These are phyloP conservation scores for Crambe crambe DNA, from an alignment of 37 sponge, comb jelly and placozoan genomes.

Conservation along the genomic window DNA sequence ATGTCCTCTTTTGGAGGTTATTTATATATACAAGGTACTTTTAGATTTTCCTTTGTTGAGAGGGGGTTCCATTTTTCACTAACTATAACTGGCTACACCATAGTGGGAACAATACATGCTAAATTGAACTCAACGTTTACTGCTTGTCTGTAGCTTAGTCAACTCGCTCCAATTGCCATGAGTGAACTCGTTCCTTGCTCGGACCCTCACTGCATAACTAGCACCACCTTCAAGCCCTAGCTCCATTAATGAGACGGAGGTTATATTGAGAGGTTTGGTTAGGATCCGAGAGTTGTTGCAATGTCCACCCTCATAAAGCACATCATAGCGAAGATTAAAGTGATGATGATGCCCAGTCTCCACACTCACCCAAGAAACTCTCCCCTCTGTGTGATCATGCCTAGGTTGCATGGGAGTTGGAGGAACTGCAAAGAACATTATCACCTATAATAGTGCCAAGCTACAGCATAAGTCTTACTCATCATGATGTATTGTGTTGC, in stretches of 20 bases:
- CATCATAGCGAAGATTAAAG: neutral
- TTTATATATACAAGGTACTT: no score
- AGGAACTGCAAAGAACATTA: neutral
- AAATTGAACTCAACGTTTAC: no score
- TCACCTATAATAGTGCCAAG: no score
- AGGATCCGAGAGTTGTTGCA: neutral
- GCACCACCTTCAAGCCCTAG: conserved; percentile 1
- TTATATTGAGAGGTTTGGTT: neutral
- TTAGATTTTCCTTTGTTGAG: no score
- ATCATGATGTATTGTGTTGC: no score
- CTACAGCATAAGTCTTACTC: no score
- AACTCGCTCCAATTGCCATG: neutral
- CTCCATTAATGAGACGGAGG: neutral
- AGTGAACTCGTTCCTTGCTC: neutral
- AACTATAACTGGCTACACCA: no score
- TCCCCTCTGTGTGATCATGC: neutral
- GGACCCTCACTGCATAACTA: neutral
- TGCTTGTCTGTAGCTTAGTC: neutral
- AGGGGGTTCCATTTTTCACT: no score
- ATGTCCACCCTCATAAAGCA: neutral
- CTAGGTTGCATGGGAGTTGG: neutral
- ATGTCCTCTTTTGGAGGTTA: no score
- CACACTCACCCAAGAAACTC: neutral
- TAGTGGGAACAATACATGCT: neutral
- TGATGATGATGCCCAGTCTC: neutral